Evolutionary conservation across 2,113 vertebrate species (phyloP).

Genomic region (Neodon shergylaensis): DNA sequence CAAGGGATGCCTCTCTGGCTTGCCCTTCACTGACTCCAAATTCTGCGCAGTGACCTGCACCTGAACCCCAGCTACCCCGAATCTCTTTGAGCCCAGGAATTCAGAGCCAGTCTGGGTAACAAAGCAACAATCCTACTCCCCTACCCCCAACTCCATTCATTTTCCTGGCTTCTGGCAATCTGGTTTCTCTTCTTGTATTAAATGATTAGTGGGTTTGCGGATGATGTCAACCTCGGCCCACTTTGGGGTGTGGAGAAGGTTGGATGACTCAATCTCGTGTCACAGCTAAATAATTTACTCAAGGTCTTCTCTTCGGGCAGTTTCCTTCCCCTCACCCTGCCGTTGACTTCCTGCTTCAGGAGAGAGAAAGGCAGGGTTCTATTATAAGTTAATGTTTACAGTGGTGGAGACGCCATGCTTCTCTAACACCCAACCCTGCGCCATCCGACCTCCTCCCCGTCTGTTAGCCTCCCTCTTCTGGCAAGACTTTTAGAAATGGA

Average conservation of each 20-base stretch:
- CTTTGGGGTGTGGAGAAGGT: not conserved
- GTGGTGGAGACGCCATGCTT: not conserved
- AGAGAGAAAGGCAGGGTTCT: constrained; percentile 35
- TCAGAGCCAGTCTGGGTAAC: not conserved
- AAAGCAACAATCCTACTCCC: not conserved
- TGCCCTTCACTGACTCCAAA: not conserved
- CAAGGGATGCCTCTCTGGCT: not conserved
- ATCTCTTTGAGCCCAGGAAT: not conserved
- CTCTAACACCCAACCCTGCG: not conserved
- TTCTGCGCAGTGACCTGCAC: not conserved
- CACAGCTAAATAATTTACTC: constrained; percentile 64
- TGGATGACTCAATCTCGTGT: not conserved
- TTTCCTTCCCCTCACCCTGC: not conserved
- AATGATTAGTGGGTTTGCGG: not conserved
- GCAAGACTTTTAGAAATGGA: not conserved
- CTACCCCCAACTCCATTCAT: not conserved
- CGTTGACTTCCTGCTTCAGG: constrained; percentile 63
- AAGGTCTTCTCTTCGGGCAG: constrained; percentile 12
- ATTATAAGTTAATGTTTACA: constrained; percentile 72
- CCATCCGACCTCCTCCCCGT: not conserved
- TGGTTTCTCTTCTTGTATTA: not conserved
- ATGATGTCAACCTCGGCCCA: not conserved
- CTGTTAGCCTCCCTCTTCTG: not conserved
- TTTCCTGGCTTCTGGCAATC: not conserved
- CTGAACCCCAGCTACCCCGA: not conserved